Evolutionary conservation across 2,888 invertebrate genomes (phyloP), one percentile per base, ranked within the genome.

Genomic region (Hybos culiciformis): DNA sequence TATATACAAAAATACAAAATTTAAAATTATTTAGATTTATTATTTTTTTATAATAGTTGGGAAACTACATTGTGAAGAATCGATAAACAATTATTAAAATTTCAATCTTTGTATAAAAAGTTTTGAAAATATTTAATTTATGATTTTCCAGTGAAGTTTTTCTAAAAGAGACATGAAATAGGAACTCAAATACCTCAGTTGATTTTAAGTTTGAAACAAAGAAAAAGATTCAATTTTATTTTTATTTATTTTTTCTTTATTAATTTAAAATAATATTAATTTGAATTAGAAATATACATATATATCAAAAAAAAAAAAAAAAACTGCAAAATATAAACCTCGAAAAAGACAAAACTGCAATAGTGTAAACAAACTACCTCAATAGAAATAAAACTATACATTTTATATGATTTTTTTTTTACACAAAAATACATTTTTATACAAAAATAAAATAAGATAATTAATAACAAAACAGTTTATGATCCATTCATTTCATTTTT

Each of bases 351-450:
- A 29, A n/a, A 29, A n/a, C 29, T 29, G 29, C 63, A 63, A 64
- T 65, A 63, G 65, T n/a, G n/a, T 56, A 60, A 63, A 59, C 54
- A 44, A 63, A 60, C 64, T 64, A 64, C 64, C 64, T 64, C 64
- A 64, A 59, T 29, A 29, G 29, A n/a, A 29, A 29, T 29, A 26
- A 5, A 7, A 26, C 12, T 26, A 12, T 26, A n/a, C n/a, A 5
- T 4, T 26, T 29, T 29, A 26, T 26, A 9, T 23, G 9, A 23
- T 26, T 26, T 26, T 26, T 26, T 26, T 26, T 26, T 26, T 26
- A 26, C 12, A 26, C 8, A 26, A 12, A 26, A 12, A 5, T 26
- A 26, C 26, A 26, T 12, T 12, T 5, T 6, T 26, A 26, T 3
- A 26, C 9, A 26, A 12, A 12, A 26, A 26, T 26, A 3, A 26